phyloP scores from a whole-genome alignment of 2,797 vertebrate species.

The Mycteria americana region DNA sequence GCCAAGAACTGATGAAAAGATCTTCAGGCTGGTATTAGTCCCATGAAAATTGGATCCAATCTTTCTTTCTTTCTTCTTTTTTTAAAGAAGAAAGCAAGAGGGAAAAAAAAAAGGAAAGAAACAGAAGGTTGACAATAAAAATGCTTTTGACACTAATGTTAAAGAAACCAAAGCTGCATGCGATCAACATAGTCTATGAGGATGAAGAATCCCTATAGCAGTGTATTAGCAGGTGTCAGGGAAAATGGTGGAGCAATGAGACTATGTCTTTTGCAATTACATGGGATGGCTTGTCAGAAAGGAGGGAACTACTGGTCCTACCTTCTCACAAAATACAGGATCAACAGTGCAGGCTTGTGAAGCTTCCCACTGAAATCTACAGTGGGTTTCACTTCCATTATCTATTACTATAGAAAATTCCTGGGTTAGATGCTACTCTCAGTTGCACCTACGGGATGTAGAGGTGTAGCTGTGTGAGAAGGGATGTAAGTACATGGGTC shows the following conservation, averaged over 20 bases:
- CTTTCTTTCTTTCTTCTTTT: background rate
- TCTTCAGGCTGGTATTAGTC: conserved; percentile 39
- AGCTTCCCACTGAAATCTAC: background rate
- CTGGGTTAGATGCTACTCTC: background rate
- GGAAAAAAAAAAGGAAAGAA: background rate
- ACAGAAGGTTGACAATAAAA: background rate
- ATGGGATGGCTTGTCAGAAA: background rate
- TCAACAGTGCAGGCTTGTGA: background rate
- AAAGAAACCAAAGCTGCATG: background rate
- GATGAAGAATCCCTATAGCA: background rate
- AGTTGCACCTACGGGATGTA: background rate
- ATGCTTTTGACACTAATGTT: background rate
- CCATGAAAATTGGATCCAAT: background rate
- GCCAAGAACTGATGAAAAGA: conserved; percentile 49
- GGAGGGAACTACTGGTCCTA: background rate
- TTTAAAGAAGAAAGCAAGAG: background rate
- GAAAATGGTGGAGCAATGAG: background rate
- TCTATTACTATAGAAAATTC: background rate
- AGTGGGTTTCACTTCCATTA: background rate
- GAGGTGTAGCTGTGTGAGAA: background rate
- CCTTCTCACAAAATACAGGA: background rate
- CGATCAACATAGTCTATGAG: background rate
- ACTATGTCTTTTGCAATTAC: background rate
- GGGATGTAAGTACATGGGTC: background rate
- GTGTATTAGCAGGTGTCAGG: background rate